phyloP scores from a whole-genome alignment of 2,888 invertebrate genomes.

The Galerucella nymphaeae region DNA sequence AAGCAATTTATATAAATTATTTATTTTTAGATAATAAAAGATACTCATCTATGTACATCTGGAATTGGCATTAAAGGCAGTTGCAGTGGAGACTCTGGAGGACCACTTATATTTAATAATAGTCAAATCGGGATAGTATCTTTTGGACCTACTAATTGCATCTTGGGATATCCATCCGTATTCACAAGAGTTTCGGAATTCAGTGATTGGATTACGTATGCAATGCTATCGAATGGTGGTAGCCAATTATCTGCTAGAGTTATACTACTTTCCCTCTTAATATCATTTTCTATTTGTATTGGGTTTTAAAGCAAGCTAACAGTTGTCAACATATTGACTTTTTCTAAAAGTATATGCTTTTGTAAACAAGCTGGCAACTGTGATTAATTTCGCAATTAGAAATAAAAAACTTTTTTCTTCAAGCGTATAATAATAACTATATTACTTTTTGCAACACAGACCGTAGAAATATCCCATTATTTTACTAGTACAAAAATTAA shows the following conservation, averaged over 20 bases:
- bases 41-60: constrained; percentile 44
- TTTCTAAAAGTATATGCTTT: too few species aligned
- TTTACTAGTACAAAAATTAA: too few species aligned
- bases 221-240: constrained; percentile 12
- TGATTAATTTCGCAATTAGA: too few species aligned
- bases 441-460: too few species aligned
- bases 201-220: constrained; percentile 41
- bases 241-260: not conserved
- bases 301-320: not conserved
- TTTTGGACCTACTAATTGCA: constrained; percentile 42
- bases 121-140: constrained; percentile 48
- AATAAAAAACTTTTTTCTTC: too few species aligned
- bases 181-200: constrained; percentile 44
- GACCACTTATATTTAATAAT: constrained; percentile 44
- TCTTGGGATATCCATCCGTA: constrained; percentile 42
- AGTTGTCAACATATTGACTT: too few species aligned
- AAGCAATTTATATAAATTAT: too few species aligned
- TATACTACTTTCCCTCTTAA: not conserved
- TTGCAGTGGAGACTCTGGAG: constrained; percentile 49
- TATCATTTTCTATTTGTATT: not conserved
- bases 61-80: constrained; percentile 41
- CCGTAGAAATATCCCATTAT: too few species aligned
- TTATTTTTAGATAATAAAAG: constrained; percentile 33
- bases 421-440: too few species aligned
- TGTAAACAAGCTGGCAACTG: too few species aligned